These are phyloP conservation scores for Galagoides demidoff DNA, from an alignment of 2,797 vertebrate species.

Conservation along the genomic window DNA sequence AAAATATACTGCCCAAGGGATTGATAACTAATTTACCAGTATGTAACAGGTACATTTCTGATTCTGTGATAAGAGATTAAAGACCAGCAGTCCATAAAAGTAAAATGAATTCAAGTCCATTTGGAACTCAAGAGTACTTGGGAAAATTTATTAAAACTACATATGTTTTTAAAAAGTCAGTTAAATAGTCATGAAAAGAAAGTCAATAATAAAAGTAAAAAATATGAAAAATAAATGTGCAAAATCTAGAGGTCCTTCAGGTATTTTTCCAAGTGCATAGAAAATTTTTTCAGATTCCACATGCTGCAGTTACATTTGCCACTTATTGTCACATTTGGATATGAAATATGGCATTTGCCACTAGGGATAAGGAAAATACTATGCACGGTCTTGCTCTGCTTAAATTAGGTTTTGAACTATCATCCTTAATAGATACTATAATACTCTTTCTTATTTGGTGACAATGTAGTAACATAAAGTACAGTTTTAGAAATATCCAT, in stretches of 20 bases:
- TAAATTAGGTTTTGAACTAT: slow-evolving; percentile 20
- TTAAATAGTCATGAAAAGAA: slow-evolving; percentile 72
- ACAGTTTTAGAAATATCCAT: not conserved
- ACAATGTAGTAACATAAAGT: not conserved
- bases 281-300: slow-evolving; percentile 36
- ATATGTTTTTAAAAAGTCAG: slow-evolving; percentile 60
- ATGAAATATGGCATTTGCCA: slow-evolving; percentile 16
- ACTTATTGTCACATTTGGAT: slow-evolving; percentile 22
- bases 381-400: not conserved
- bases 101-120: slow-evolving; percentile 82
- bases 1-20: slow-evolving; percentile 91
- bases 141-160: slow-evolving; percentile 80
- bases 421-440: slow-evolving; percentile 20
- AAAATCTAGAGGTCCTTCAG: slow-evolving; percentile 11
- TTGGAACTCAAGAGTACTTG: slow-evolving; percentile 81
- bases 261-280: slow-evolving; percentile 54
- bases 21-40: slow-evolving; percentile 89
- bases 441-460: not conserved
- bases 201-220: slow-evolving; percentile 48
- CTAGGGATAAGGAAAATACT: not conserved
- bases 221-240: slow-evolving; percentile 55
- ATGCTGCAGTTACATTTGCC: not conserved
- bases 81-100: slow-evolving; percentile 87
- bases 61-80: slow-evolving; percentile 87
- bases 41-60: slow-evolving; percentile 88